phyloP scores from a whole-genome alignment of 2,113 vertebrate species.

The Morone saxatilis region DNA sequence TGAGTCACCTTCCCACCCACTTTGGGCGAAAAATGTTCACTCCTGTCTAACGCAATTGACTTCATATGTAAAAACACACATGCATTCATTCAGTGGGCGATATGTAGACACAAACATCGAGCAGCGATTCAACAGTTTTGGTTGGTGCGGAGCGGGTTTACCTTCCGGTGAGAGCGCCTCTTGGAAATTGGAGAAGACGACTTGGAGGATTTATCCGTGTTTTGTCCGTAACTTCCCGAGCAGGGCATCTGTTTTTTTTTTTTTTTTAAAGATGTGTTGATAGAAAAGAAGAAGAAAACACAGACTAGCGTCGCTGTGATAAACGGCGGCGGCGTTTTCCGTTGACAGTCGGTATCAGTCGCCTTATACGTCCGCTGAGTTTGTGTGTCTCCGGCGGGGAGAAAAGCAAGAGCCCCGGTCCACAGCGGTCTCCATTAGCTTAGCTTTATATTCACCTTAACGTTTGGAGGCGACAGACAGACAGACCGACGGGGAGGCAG shows the following conservation, averaged over 20 bases:
- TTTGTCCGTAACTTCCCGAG: constrained; percentile 75
- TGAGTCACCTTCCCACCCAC: constrained; percentile 74
- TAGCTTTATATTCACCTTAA: constrained; percentile 61
- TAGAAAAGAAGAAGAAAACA: constrained; percentile 9
- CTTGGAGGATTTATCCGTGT: constrained; percentile 72
- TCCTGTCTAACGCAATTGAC: constrained; percentile 45
- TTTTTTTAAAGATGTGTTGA: constrained; percentile 38
- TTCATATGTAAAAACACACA: constrained; percentile 31
- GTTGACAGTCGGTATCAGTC: constrained; percentile 18
- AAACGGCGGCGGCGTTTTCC: constrained; percentile 12
- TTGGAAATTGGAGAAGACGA: constrained; percentile 26
- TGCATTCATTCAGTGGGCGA: constrained; percentile 1
- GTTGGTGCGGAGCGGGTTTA: constrained; percentile 39
- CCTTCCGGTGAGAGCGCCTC: constrained; percentile 57
- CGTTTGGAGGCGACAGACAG: constrained; percentile 29
- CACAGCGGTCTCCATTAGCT: constrained; percentile 73
- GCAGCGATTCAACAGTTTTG: constrained; percentile 57
- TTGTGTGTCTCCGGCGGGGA: constrained; percentile 56
- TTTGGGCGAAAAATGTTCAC: constrained; percentile 54
- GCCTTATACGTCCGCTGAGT: constrained; percentile 67
- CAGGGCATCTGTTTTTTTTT: constrained; percentile 53
- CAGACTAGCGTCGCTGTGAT: background rate
- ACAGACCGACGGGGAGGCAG: constrained; percentile 8
- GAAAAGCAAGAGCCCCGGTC: constrained; percentile 54
- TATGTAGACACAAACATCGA: constrained; percentile 13